Evolutionary conservation across 2,888 invertebrate genomes (phyloP).

Genomic region (Cybosia mesomella): DNA sequence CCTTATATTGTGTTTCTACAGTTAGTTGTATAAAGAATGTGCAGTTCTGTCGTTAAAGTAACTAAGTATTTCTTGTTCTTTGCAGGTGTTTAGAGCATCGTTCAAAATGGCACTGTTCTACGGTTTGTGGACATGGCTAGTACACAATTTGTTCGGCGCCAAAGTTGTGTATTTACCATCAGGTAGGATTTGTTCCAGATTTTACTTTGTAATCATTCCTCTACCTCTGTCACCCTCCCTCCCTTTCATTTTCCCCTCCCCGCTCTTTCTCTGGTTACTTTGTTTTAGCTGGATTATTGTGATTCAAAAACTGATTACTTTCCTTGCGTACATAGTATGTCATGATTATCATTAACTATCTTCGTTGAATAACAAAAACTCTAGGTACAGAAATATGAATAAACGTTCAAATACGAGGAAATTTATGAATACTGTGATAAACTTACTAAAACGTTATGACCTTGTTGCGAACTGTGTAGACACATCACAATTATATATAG

Average conservation of each 20-base stretch:
- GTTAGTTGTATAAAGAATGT: too few relatives aligned
- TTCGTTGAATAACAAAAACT: not conserved
- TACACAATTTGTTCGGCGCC: constrained; percentile 97
- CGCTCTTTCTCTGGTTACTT: too few relatives aligned
- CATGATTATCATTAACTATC: not conserved
- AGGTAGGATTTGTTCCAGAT: constrained; percentile 80
- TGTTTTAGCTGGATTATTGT: too few relatives aligned
- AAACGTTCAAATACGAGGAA: not conserved
- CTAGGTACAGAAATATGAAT: not conserved
- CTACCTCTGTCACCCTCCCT: not conserved
- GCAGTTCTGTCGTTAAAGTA: not conserved
- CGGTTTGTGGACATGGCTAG: constrained; percentile 99
- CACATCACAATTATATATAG: constrained; percentile 1
- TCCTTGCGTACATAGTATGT: not conserved
- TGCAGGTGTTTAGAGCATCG: constrained; percentile 95
- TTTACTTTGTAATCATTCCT: not conserved
- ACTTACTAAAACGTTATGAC: not conserved
- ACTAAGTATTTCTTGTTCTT: not conserved
- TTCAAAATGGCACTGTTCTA: constrained; percentile 99
- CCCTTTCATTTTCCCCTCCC: too few relatives aligned
- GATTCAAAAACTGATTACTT: too few relatives aligned
- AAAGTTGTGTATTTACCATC: constrained; percentile 98
- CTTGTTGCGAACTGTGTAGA: not conserved
- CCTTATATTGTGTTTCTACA: too few relatives aligned
- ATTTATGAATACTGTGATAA: not conserved